A percentile compares a stretch with the other conserved stretches of the same genome.
phyloP scores from a whole-genome alignment of 2,888 invertebrate species.

The Acleris cristana region DNA sequence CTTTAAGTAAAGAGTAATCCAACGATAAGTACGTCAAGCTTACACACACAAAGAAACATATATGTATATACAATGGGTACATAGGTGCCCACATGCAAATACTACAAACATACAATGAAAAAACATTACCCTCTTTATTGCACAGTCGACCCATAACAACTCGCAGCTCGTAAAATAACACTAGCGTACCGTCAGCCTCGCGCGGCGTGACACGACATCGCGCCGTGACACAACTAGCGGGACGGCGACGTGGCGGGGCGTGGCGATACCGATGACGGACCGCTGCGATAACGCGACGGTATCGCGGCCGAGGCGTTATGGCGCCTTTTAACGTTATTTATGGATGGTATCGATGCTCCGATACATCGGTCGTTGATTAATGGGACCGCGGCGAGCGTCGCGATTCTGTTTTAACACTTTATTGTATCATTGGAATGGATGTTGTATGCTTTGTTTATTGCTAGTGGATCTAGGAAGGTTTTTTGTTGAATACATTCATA shows the following conservation, averaged over 20 bases:
- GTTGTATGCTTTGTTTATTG: not conserved
- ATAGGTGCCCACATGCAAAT: no score
- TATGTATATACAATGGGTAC: no score
- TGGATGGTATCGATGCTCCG: constrained; percentile 26
- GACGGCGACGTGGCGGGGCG: constrained; percentile 11
- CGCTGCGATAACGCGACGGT: constrained; percentile 22
- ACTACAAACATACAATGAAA: no score
- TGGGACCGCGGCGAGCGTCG: constrained; percentile 3
- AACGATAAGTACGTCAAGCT: no score
- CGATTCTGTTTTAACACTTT: constrained; percentile 10
- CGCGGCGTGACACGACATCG: constrained; percentile 4
- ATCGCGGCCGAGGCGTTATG: constrained; percentile 17
- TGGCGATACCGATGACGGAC: constrained; percentile 29
- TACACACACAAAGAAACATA: no score
- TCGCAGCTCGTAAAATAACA: no score
- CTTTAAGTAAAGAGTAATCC: no score
- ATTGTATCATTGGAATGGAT: not conserved
- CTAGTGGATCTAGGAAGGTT: no score
- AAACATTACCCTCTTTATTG: no score
- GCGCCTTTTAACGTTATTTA: constrained; percentile 27
- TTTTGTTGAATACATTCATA: no score
- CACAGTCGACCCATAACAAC: no score
- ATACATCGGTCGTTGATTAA: constrained; percentile 17
- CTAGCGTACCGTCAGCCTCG: not conserved
- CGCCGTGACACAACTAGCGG: not conserved